Conservation (phyloP, 2,797 vertebrate species). For the Mus minutoides region DNA sequence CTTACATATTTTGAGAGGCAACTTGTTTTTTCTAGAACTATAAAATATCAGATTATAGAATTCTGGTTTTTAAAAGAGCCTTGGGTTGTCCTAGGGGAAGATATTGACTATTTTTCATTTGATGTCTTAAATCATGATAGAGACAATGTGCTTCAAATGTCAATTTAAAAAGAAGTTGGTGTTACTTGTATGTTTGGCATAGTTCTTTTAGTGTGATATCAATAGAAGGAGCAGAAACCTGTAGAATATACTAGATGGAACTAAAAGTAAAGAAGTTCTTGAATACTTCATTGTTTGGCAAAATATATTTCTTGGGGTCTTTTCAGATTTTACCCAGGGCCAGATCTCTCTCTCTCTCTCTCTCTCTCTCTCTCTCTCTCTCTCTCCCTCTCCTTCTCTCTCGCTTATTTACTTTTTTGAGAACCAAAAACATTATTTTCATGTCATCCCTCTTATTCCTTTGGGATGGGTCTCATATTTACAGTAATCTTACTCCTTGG, state of each 20-base stretch:
- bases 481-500: neutral
- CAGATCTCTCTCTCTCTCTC: neutral
- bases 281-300: conserved; percentile 38
- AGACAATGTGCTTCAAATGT: conserved; percentile 67
- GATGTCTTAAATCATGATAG: conserved; percentile 74
- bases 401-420: neutral
- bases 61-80: conserved; percentile 65
- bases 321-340: neutral
- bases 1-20: conserved; percentile 1
- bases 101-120: conserved; percentile 77
- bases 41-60: conserved; percentile 55
- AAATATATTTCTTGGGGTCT: neutral
- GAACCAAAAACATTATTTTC: neutral
- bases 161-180: conserved; percentile 63
- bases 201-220: conserved; percentile 46
- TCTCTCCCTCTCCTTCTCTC: too few relatives aligned
- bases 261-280: neutral
- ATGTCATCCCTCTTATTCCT: neutral
- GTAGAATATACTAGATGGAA: neutral
- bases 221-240: conserved; percentile 41
- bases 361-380: neutral
- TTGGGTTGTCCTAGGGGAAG: conserved; percentile 62
- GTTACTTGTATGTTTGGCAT: neutral
- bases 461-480: neutral
- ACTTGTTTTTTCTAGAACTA: conserved; percentile 56